phyloP scores from a whole-genome alignment of 1,140 invertebrate species.

The Ostrea edulis region DNA sequence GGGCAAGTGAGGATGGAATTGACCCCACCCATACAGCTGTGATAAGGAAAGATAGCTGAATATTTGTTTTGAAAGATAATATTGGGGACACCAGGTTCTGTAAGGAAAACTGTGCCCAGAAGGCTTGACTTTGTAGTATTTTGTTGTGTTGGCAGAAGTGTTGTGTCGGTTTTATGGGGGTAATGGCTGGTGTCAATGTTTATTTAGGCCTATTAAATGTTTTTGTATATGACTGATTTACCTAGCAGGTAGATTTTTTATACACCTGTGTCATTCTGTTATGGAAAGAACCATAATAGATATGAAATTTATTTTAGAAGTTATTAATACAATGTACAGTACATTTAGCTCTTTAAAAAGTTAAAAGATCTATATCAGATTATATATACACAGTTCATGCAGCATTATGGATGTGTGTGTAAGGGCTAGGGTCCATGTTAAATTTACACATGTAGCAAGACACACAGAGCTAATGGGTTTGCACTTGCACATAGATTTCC shows the following conservation, averaged over 20 bases:
- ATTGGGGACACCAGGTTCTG: background rate
- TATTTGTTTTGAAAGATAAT: background rate
- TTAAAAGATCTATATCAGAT: too few species aligned
- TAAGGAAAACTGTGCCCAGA: background rate
- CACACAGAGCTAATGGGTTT: too few species aligned
- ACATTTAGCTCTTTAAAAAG: too few species aligned
- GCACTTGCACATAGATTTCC: too few species aligned
- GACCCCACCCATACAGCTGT: background rate
- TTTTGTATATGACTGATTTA: background rate
- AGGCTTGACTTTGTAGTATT: background rate
- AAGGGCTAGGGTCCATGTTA: too few species aligned
- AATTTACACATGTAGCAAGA: too few species aligned
- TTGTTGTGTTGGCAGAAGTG: background rate
- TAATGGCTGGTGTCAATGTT: slow-evolving; percentile 31
- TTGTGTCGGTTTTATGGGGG: slow-evolving; percentile 25
- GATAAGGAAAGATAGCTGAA: background rate
- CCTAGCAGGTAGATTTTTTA: background rate
- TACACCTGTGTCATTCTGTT: background rate
- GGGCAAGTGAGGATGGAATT: background rate
- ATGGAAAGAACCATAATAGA: background rate
- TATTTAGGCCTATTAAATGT: slow-evolving; percentile 1
- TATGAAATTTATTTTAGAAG: too few species aligned
- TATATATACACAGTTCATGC: too few species aligned
- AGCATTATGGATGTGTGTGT: too few species aligned
- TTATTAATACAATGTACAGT: too few species aligned